phyloP scores from a whole-genome alignment of 2,113 vertebrate species.

The Microtus richardsoni region DNA sequence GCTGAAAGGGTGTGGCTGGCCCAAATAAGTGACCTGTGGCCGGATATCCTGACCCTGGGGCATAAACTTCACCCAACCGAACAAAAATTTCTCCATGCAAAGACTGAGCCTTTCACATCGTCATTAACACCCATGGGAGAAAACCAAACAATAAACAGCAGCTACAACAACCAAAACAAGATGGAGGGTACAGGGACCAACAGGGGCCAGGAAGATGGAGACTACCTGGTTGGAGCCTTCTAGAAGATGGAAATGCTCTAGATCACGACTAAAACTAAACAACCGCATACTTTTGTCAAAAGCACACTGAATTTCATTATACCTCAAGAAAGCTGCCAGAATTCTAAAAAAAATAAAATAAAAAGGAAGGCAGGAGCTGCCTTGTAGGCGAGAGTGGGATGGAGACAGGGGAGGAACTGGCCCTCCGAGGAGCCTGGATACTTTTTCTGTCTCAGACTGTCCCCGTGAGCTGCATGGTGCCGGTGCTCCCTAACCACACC shows the following conservation, averaged over 20 bases:
- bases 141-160: not conserved
- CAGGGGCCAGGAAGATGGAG: not conserved
- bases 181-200: not conserved
- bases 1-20: accelerated
- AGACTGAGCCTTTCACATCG: not conserved
- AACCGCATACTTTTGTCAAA: not conserved
- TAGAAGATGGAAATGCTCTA: not conserved
- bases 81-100: not conserved
- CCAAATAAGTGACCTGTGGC: not conserved
- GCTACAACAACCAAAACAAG: not conserved
- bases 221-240: not conserved
- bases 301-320: not conserved
- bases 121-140: not conserved
- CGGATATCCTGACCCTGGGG: not conserved
- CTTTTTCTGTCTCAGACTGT: not conserved
- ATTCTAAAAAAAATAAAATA: not conserved
- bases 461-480: accelerated
- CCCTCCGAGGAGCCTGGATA: no score
- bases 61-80: not conserved
- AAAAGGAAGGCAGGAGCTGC: not conserved
- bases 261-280: not conserved
- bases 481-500: not conserved
- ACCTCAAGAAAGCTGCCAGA: not conserved
- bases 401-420: not conserved
- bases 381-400: not conserved